Conservation (phyloP, 2,888 invertebrate species). For the Drosophila emarginata region DNA sequence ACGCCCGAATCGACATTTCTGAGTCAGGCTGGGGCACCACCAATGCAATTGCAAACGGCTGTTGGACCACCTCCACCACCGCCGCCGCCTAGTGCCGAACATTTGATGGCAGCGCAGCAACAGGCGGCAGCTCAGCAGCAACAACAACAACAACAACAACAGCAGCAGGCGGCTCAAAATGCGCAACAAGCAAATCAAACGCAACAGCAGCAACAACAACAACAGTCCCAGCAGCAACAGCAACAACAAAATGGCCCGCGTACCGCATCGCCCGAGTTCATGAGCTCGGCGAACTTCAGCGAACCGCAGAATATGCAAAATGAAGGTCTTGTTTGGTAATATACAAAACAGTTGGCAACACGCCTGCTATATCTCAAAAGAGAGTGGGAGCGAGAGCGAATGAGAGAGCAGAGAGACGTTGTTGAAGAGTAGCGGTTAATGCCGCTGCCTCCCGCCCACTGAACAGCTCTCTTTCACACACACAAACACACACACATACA, state of each 20-base stretch:
- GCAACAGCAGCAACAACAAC: slow-evolving; percentile 50
- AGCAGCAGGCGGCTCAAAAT: slow-evolving; percentile 75
- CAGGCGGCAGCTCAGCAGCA: slow-evolving; percentile 72
- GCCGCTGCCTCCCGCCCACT: slow-evolving; percentile 19
- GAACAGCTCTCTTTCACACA: slow-evolving; percentile 18
- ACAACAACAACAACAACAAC: slow-evolving; percentile 49
- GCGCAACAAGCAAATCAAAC: slow-evolving; percentile 76
- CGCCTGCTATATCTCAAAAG: slow-evolving; percentile 80
- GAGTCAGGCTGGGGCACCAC: slow-evolving; percentile 83
- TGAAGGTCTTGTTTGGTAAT: slow-evolving; percentile 89
- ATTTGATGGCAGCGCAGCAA: slow-evolving; percentile 71
- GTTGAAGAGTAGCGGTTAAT: slow-evolving; percentile 24
- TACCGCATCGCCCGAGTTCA: slow-evolving; percentile 90
- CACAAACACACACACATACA: slow-evolving; percentile 51
- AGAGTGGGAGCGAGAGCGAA: slow-evolving; percentile 41
- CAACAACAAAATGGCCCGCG: slow-evolving; percentile 85
- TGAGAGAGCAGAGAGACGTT: slow-evolving; percentile 20
- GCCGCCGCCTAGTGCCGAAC: slow-evolving; percentile 83
- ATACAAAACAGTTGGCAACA: slow-evolving; percentile 82
- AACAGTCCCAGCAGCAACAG: slow-evolving; percentile 62
- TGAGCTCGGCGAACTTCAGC: slow-evolving; percentile 85
- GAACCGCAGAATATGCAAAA: slow-evolving; percentile 89
- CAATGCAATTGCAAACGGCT: slow-evolving; percentile 81
- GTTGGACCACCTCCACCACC: slow-evolving; percentile 84
- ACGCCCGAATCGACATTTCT: slow-evolving; percentile 86